Base-by-base conservation (phyloP, 1,140 invertebrate species). In the Scaptomyza hsui region DNA sequence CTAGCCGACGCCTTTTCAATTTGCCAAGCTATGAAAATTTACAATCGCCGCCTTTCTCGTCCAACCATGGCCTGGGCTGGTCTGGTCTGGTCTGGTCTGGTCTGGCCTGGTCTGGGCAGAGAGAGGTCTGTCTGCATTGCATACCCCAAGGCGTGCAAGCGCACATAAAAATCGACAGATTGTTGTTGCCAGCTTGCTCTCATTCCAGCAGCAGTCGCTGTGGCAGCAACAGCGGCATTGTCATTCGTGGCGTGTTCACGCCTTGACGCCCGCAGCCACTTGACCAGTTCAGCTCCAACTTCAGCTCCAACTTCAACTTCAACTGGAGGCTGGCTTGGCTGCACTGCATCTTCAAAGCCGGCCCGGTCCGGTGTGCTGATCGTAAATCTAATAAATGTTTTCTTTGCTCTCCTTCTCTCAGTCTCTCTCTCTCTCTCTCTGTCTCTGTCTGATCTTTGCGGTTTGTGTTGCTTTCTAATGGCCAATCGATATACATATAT, bases 91-190 rank as follows among this genome's bases (percentile, higher is more conserved):
- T n/a, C n/a, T n/a, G n/a, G n/a, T n/a, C n/a, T n/a, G n/a, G n/a
- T n/a, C n/a, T n/a, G n/a, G n/a, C n/a, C n/a, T n/a, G n/a, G n/a
- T n/a, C n/a, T n/a, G n/a, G n/a, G 7, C 26, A 9, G 26, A 9
- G 26, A 6, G 9, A n/a, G n/a, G n/a, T n/a, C n/a, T n/a, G 32
- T 19, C 59, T 67, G 57, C 70, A 63, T 90, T 90, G 88, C 88
- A 88, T 90, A 90, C 71, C 88, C 82, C 68, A 62, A 75, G 88
- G 88, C 88, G 88, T 88, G 78, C 78, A 88, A 82, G 88, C 88
- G 88, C 88, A 89, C 88, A 89, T 89, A 89, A 89, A 89, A 89
- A 86, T 89, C 86, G 86, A 89, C 86, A 89, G 80, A 75, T 72
- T 69, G 35, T 4, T 48, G 37, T 13, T 29, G 67, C 42, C 41